A percentile compares a stretch with the other conserved stretches of the same genome.
Evolutionary conservation across 1,140 invertebrate species (phyloP).

Genomic region (Drosophila punjabiensis): DNA sequence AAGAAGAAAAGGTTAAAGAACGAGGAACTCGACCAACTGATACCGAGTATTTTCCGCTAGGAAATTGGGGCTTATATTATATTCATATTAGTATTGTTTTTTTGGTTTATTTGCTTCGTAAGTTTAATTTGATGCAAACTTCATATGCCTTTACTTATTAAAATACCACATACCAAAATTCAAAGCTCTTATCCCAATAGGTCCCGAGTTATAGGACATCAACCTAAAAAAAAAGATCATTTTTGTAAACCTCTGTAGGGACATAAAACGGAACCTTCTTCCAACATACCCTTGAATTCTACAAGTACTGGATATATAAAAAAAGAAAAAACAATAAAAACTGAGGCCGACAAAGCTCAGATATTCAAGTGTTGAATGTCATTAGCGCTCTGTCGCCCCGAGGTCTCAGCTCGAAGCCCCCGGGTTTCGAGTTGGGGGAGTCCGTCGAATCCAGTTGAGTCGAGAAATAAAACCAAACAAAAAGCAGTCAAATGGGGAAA

Average conservation of each 20-base stretch:
- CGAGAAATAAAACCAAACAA: constrained; percentile 60
- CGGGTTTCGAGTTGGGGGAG: constrained; percentile 34
- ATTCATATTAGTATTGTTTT: too few species aligned
- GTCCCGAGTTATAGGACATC: neutral
- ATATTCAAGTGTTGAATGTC: constrained; percentile 70
- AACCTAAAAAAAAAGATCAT: neutral
- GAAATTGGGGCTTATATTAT: neutral
- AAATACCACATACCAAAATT: neutral
- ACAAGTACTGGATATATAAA: neutral
- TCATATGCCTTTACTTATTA: too few species aligned
- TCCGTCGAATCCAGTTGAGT: constrained; percentile 51
- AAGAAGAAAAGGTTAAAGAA: neutral
- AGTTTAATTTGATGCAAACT: neutral
- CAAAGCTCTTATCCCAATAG: neutral
- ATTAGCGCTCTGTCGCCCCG: constrained; percentile 75
- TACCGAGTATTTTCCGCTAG: neutral
- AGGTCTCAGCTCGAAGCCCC: constrained; percentile 44
- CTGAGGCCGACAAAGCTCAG: constrained; percentile 39
- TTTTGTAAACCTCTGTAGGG: too few species aligned
- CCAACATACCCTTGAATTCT: neutral
- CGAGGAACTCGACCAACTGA: neutral
- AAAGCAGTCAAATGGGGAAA: constrained; percentile 24
- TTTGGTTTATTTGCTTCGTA: neutral
- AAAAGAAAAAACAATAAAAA: constrained; percentile 17
- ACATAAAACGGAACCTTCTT: too few species aligned